Evolutionary conservation across 2,888 invertebrate genomes (phyloP).

Genomic region (Bugulina stolonifera): DNA sequence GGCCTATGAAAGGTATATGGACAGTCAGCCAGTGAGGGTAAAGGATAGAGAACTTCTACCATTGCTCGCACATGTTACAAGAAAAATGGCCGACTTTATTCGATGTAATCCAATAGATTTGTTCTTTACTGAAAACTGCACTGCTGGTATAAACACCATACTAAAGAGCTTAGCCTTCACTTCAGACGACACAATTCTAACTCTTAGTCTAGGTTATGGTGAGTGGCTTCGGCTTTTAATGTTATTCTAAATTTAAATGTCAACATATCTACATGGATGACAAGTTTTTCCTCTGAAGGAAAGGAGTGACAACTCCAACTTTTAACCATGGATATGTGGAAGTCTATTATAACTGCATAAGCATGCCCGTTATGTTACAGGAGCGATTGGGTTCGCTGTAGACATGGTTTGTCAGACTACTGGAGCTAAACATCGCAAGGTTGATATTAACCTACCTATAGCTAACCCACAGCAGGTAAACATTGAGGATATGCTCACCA

Average conservation of each 20-base stretch:
- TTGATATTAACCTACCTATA: conserved; percentile 37
- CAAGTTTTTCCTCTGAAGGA: not conserved
- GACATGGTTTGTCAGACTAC: conserved; percentile 36
- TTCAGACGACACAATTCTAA: conserved; percentile 37
- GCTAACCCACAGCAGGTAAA: conserved; percentile 32
- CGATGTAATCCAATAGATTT: conserved; percentile 42
- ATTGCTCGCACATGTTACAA: conserved; percentile 40
- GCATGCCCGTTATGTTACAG: too few species aligned
- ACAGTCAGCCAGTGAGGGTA: conserved; percentile 46
- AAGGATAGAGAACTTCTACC: conserved; percentile 48
- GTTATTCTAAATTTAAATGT: too few species aligned
- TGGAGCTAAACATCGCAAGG: conserved; percentile 39
- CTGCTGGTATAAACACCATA: conserved; percentile 44
- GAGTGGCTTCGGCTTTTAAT: too few species aligned
- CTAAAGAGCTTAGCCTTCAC: conserved; percentile 31
- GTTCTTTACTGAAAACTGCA: conserved; percentile 44
- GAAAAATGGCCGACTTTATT: conserved; percentile 44
- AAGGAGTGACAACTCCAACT: too few species aligned
- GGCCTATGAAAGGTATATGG: conserved; percentile 34
- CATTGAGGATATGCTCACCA: not conserved
- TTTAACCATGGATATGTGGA: too few species aligned
- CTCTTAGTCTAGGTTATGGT: conserved; percentile 43
- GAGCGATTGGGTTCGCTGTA: conserved; percentile 44
- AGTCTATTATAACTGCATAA: too few species aligned
- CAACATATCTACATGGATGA: too few species aligned